Evolutionary conservation across 2,113 vertebrate genomes (phyloP), one percentile per base, ranked within the genome.

Genomic region (Typhlomys cinereus): DNA sequence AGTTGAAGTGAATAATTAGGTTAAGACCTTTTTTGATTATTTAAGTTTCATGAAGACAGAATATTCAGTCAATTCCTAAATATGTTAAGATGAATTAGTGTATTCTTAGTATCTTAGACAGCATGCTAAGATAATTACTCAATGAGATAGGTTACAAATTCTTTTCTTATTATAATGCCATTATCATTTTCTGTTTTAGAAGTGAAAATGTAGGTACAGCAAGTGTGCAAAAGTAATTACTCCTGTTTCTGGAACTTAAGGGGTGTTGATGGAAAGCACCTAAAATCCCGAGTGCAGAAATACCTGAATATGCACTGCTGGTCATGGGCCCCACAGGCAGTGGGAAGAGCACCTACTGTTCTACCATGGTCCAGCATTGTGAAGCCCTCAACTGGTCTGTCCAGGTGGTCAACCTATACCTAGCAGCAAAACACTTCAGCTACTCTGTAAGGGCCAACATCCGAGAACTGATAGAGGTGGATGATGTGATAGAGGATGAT

Each of bases 291-390:
- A n/a, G n/a, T n/a, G n/a, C n/a, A n/a, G n/a, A n/a, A n/a, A n/a
- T n/a, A n/a, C n/a, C n/a, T n/a, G n/a, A n/a, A n/a, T n/a, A n/a
- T n/a, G n/a, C n/a, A n/a, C n/a, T n/a, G n/a, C n/a, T n/a, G n/a
- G n/a, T n/a, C n/a, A n/a, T n/a, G n/a, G n/a, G n/a, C n/a, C n/a
- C n/a, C n/a, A n/a, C n/a, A n/a, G n/a, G n/a, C n/a, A n/a, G n/a
- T n/a, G n/a, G n/a, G n/a, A n/a, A 99, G 99, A 99, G 99, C 97
- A 99, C 99, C 1, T 99, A 99, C 97, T 99, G 99, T 91, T 97
- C 99, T 96, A 99, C 99, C 62, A 98, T 99, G 98, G 97, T 99
- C 94, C 98, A 99, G 88, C 99, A 99, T 93, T 98, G 98, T 6
- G 98, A 98, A 96, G 70, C 98, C 61, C 96, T 99, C 69, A 98